These are phyloP conservation scores for Ornithoptera priamus DNA, from an alignment of 2,888 invertebrate species.

Conservation along the genomic window DNA sequence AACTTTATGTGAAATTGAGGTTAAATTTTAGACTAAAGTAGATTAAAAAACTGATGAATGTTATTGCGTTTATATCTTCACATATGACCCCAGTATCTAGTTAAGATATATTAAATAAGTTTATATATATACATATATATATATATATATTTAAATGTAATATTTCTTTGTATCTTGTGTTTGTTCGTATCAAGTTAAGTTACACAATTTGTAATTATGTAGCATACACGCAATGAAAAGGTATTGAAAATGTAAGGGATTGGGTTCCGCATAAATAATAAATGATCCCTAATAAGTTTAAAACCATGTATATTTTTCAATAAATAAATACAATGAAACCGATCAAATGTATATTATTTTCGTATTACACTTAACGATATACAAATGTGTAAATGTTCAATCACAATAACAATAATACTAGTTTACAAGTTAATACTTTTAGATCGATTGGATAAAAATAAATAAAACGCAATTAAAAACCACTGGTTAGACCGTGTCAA, in stretches of 20 bases:
- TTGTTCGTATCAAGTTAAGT: not conserved
- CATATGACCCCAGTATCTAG: no score
- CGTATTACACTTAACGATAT: constrained; percentile 31
- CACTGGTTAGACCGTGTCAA: not conserved
- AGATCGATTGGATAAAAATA: constrained; percentile 1
- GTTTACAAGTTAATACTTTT: constrained; percentile 41
- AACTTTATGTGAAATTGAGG: no score
- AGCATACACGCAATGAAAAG: constrained; percentile 10
- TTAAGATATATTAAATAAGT: no score
- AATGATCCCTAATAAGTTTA: not conserved
- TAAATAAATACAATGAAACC: constrained; percentile 14
- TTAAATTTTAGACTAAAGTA: no score
- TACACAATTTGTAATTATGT: constrained; percentile 23
- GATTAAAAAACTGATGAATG: no score
- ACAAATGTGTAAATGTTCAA: constrained; percentile 36
- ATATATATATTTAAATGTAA: not conserved
- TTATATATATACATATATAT: no score
- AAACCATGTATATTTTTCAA: constrained; percentile 15
- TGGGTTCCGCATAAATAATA: not conserved
- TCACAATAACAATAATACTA: constrained; percentile 59
- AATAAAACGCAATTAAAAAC: constrained; percentile 1
- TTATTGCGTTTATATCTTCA: no score
- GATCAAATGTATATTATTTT: constrained; percentile 24
- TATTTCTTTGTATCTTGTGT: not conserved
- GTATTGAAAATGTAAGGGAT: not conserved